A percentile compares a stretch with the other conserved stretches of the same genome.
Evolutionary conservation across 1,140 invertebrate species (phyloP).

Genomic region (Brachionus manjavacas): DNA sequence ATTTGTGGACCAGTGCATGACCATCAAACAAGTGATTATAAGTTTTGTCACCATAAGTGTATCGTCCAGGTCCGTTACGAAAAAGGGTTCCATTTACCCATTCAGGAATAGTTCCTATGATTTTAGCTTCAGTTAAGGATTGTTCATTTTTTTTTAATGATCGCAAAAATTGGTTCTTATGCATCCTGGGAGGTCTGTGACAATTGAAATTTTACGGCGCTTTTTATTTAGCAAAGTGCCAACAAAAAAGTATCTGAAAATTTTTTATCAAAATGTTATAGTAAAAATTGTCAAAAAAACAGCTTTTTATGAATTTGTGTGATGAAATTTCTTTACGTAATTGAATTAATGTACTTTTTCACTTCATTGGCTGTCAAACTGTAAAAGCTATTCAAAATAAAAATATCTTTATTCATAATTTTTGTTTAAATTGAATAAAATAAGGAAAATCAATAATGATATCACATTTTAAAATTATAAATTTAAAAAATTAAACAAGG

Average conservation of each 20-base stretch:
- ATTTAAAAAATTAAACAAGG: too few relatives aligned
- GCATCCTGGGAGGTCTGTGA: neutral
- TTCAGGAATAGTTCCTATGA: slow-evolving; percentile 64
- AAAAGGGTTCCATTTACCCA: slow-evolving; percentile 75
- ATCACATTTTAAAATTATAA: neutral
- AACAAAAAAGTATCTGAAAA: neutral
- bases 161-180: neutral
- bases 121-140: neutral
- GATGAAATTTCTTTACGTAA: neutral
- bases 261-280: neutral
- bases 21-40: slow-evolving; percentile 81
- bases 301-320: neutral
- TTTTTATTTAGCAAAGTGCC: neutral
- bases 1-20: slow-evolving; percentile 74
- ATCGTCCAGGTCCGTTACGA: slow-evolving; percentile 77
- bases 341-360: neutral
- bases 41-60: slow-evolving; percentile 68
- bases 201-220: neutral
- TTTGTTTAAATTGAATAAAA: neutral
- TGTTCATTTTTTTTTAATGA: slow-evolving; percentile 25
- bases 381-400: neutral
- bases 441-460: neutral
- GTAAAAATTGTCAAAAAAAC: neutral
- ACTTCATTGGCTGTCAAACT: neutral
- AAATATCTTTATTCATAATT: neutral